These are phyloP conservation scores for Manis crassicaudata DNA, from an alignment of 2,797 vertebrate species.

Conservation along the genomic window DNA sequence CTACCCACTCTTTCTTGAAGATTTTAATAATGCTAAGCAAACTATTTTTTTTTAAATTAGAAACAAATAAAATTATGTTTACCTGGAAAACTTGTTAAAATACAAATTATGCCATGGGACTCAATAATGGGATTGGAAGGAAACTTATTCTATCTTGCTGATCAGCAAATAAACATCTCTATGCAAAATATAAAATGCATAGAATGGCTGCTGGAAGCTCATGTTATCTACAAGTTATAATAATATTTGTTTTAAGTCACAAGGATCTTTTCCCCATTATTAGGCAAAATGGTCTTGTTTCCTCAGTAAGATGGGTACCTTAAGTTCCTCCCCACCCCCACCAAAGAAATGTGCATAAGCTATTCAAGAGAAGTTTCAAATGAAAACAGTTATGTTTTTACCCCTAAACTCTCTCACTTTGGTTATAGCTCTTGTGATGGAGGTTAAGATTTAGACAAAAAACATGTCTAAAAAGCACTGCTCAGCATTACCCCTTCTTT, in stretches of 20 bases:
- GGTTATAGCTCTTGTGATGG: background rate
- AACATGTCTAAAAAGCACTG: background rate
- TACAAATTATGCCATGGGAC: background rate
- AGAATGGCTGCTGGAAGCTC: background rate
- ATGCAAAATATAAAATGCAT: background rate
- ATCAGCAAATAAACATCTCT: background rate
- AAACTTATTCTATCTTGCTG: background rate
- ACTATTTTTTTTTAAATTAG: background rate
- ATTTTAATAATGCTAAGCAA: background rate
- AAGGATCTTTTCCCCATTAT: fast-evolving
- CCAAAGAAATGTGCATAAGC: background rate
- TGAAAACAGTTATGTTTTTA: background rate
- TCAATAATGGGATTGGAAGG: background rate
- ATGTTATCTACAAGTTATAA: background rate
- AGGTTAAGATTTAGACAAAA: background rate
- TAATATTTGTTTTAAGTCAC: background rate
- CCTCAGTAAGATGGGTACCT: background rate
- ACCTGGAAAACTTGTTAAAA: background rate
- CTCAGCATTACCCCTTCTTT: background rate
- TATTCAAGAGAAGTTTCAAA: background rate
- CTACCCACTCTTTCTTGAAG: background rate
- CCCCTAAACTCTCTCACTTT: background rate
- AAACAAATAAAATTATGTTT: background rate
- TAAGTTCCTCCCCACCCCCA: background rate
- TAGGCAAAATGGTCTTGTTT: background rate